phyloP scores from a whole-genome alignment of 2,797 vertebrate genomes.

The Pseudochromis fuscus region DNA sequence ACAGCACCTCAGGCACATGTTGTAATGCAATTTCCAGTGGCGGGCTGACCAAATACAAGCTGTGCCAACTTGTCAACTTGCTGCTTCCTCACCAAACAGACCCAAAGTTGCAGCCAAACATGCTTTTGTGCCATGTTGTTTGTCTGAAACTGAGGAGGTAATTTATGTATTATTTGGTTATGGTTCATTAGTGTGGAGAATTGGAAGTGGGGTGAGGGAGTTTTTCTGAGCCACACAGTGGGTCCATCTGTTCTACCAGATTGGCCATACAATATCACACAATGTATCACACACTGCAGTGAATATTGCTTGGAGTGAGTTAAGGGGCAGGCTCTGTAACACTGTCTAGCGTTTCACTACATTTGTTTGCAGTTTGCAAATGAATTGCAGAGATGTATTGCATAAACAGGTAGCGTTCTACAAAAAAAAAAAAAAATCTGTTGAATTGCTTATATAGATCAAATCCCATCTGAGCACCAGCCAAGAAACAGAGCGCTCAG shows the following conservation, averaged over 20 bases:
- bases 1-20: constrained; percentile 69
- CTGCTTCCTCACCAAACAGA: constrained; percentile 64
- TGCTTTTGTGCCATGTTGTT: constrained; percentile 63
- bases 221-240: constrained; percentile 80
- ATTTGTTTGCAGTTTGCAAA: constrained; percentile 40
- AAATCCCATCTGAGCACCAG: constrained; percentile 43
- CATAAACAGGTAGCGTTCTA: constrained; percentile 27
- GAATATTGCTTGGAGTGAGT: constrained; percentile 70
- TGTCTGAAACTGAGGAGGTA: constrained; percentile 76
- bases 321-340: constrained; percentile 68
- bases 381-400: constrained; percentile 1
- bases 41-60: constrained; percentile 62
- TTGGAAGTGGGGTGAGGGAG: constrained; percentile 75
- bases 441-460: constrained; percentile 40
- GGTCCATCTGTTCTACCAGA: constrained; percentile 85
- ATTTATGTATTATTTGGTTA: constrained; percentile 85
- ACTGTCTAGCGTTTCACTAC: constrained; percentile 33
- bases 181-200: constrained; percentile 84
- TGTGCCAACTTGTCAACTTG: constrained; percentile 57
- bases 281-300: constrained; percentile 71
- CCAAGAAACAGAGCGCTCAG: constrained; percentile 32
- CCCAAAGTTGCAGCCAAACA: constrained; percentile 55
- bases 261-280: constrained; percentile 79
- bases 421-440: too few species aligned
- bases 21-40: constrained; percentile 68